Base-by-base conservation (phyloP, 2,113 vertebrate species). In the Grammomys dolichurus region DNA sequence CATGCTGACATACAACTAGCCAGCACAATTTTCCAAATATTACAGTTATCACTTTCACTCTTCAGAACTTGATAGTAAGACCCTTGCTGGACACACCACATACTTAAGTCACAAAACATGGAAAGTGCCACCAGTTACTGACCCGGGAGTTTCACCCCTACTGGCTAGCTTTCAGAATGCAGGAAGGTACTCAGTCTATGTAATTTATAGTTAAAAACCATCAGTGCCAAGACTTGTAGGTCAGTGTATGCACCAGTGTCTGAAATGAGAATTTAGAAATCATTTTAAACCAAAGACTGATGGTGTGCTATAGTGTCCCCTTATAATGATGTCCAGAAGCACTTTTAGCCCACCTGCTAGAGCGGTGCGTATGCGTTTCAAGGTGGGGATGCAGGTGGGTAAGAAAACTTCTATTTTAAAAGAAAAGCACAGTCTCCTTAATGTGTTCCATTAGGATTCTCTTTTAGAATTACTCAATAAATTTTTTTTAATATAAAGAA, bases 381-480 rank as follows among this genome's bases (percentile, higher is more conserved):
- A 43, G 28, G 33, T 48, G 31, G 19, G 5, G 1, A 13, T 40
- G 11, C 5, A 1, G 0, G 22, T 60, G 3, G 54, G 60, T 28
- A 12, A 86, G 36, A 54, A 14, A 63, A 72, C 26, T 85, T 75
- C 78, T 43, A 86, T 75, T 89, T 56, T 54, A 51, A 51, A 54
- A 40, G 9, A 63, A 90, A 65, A 82, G 58, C 75, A 60, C 14
- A 54, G 1, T 60, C 24, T 33, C 19, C 22, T 60, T 26, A 20
- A 73, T 72, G 43, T 54, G 43, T 81, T 40, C 13, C 28, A 82
- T 92, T 51, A 69, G 36, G 48, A 54, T 81, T 77, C 5, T 1
- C 46, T 78, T 56, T 31, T 75, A 40, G 81, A 78, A 81, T 16
- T 54, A 87, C 43, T 87, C 54, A 90, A 65, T 24, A 78, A 75